Base-by-base conservation (phyloP, 1,140 invertebrate species). In the Drosophila mayri region DNA sequence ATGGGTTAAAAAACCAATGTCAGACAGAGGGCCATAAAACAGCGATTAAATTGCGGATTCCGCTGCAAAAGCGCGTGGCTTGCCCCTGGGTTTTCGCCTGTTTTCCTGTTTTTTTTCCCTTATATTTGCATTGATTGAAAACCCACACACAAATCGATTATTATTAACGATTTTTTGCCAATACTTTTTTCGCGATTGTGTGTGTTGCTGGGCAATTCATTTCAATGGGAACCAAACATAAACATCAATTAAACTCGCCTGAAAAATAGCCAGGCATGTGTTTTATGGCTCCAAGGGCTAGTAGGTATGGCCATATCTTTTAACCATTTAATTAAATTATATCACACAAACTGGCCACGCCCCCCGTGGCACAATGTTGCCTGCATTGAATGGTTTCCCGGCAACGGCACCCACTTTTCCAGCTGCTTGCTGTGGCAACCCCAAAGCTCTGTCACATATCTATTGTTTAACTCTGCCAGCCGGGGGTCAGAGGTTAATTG, bases 71-170 rank as follows among this genome's bases (percentile, higher is more conserved):
- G 70, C 43, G 18, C n/a, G 55, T 70, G 61, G 70, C 64, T 47
- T 64, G 47, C 41, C 44, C 43, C 22, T 16, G 18, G 32, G 18
- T 65, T 44, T 75, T 43, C 55, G 43, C 47, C 37, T 47, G 41
- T 49, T 65, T 66, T 68, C 25, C 20, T 70, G 28, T 62, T 65
- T 20, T 25, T 46, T 9, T 5, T 4, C 4, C 8, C 14, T 72
- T 55, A 25, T 76, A 81, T 66, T 68, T 70, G 64, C 76, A 81
- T 67, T 90, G 79, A 84, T 87, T 87, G 80, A 71, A 84, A 70
- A 63, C 54, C 62, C 74, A 81, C 83, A 66, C 80, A 64, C 85
- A 81, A 85, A 88, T 88, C 86, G 85, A 90, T 88, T 85, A 88
- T 81, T 85, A 83, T 85, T 81, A 90, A 85, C 81, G 63, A 74